Base-by-base conservation (phyloP, 2,113 vertebrate species). In the Barbus barbus region DNA sequence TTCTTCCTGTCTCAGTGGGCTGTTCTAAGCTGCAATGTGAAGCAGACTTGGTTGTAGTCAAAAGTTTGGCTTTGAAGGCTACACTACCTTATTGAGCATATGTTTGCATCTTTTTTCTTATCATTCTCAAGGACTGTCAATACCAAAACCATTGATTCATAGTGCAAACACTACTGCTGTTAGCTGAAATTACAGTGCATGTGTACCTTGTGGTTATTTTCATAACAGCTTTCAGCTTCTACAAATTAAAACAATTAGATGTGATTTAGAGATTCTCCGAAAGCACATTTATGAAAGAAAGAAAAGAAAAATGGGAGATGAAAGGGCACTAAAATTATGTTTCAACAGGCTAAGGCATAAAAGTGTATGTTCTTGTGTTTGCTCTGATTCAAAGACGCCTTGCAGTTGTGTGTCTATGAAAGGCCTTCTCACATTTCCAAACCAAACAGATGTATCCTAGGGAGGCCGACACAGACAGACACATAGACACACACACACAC, bases 341-440 rank as follows among this genome's bases (percentile, higher is more conserved):
- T 44, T 63, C 12, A 71, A 82, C 22, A 77, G 48, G 31, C 38
- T 74, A 80, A 61, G 26, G 12, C 38, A 24, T 7, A 73, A 44
- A 73, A 8, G 33, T 69, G 31, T 38, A 38, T 36, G 65, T 36
- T 69, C 31, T 69, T 36, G 31, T 22, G 31, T 69, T 69, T 69
- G 5, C 69, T 46, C 69, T 24, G 38, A 44, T 51, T 48, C 41
- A 74, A 41, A 88, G 90, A 85, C 89, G 85, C 36, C 56, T 73
- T 77, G 60, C 74, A 82, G 82, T 87, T 80, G 75, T 78, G 41
- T 82, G 75, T 83, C 85, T 93, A 88, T 87, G 90, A 89, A 92
- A 61, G 33, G 53, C n/a, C 48, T 85, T 90, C 87, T 91, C 89
- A 78, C 84, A 90, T 81, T 90, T 93, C 93, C 93, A 93, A 93